phyloP scores from a whole-genome alignment of 1,140 invertebrate species.

The Megalonaias nervosa region DNA sequence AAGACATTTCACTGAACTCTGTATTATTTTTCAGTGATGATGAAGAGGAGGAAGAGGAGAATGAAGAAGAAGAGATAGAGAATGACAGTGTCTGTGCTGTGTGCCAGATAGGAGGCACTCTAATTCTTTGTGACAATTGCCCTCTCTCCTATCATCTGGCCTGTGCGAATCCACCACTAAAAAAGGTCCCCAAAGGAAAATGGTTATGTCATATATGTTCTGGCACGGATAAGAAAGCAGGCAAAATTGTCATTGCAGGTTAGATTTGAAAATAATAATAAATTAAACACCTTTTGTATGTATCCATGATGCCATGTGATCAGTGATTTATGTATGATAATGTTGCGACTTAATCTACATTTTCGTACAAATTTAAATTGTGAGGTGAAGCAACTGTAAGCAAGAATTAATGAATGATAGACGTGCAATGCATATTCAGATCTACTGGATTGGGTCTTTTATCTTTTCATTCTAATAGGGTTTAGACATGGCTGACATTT shows the following conservation, averaged over 20 bases:
- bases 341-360: too few species aligned
- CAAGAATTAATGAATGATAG: too few species aligned
- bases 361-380: too few species aligned
- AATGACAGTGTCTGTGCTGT: constrained; percentile 64
- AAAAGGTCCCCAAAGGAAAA: constrained; percentile 85
- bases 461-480: too few species aligned
- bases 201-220: constrained; percentile 67
- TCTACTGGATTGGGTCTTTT: too few species aligned
- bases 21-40: constrained; percentile 21
- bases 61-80: constrained; percentile 55
- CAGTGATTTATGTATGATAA: too few species aligned
- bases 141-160: constrained; percentile 92
- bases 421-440: too few species aligned
- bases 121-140: constrained; percentile 96
- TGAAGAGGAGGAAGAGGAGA: constrained; percentile 54
- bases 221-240: constrained; percentile 60
- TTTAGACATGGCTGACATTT: too few species aligned
- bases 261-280: too few species aligned
- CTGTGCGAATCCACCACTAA: constrained; percentile 92
- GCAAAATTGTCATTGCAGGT: constrained; percentile 56
- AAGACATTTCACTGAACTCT: constrained; percentile 12
- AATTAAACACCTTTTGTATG: too few species aligned
- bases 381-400: too few species aligned
- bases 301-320: too few species aligned
- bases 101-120: constrained; percentile 67